A percentile compares a stretch with the other conserved stretches of the same genome.
phyloP scores from a whole-genome alignment of 2,888 invertebrate species.

The Epirrita christyi region DNA sequence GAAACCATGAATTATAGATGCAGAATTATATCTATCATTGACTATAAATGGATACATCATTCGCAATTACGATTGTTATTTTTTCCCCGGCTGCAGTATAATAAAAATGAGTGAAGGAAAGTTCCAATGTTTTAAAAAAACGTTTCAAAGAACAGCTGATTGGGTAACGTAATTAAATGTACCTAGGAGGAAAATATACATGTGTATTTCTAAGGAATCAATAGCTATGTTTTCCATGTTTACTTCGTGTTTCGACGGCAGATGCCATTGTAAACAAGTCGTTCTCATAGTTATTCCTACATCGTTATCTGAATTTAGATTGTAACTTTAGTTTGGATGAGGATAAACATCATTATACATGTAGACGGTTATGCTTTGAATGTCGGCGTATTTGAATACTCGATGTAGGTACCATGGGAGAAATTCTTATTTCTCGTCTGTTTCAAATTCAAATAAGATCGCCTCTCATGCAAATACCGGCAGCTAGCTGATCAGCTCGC shows the following conservation, averaged over 20 bases:
- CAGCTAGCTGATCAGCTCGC: constrained; percentile 47
- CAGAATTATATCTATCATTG: constrained; percentile 53
- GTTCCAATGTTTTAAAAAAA: constrained; percentile 20
- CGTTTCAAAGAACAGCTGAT: constrained; percentile 24
- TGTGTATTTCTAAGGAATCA: constrained; percentile 35
- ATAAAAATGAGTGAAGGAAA: constrained; percentile 11
- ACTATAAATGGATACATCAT: constrained; percentile 39
- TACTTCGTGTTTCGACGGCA: constrained; percentile 40
- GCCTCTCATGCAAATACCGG: constrained; percentile 70
- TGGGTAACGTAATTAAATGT: constrained; percentile 57
- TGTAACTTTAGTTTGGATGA: constrained; percentile 48
- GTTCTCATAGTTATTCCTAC: constrained; percentile 66
- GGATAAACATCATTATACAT: constrained; percentile 41
- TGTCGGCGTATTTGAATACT: constrained; percentile 44
- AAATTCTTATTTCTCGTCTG: constrained; percentile 41
- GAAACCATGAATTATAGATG: constrained; percentile 44
- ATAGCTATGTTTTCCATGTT: constrained; percentile 36
- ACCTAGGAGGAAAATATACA: constrained; percentile 53
- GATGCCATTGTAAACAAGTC: constrained; percentile 51
- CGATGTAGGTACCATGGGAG: constrained; percentile 13
- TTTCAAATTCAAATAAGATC: constrained; percentile 60
- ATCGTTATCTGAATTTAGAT: constrained; percentile 53
- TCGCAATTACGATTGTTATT: constrained; percentile 37
- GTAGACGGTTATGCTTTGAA: constrained; percentile 45
- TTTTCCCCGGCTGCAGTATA: constrained; percentile 2